phyloP scores from a whole-genome alignment of 2,888 invertebrate species.

The Lordiphosa fenestrarum region DNA sequence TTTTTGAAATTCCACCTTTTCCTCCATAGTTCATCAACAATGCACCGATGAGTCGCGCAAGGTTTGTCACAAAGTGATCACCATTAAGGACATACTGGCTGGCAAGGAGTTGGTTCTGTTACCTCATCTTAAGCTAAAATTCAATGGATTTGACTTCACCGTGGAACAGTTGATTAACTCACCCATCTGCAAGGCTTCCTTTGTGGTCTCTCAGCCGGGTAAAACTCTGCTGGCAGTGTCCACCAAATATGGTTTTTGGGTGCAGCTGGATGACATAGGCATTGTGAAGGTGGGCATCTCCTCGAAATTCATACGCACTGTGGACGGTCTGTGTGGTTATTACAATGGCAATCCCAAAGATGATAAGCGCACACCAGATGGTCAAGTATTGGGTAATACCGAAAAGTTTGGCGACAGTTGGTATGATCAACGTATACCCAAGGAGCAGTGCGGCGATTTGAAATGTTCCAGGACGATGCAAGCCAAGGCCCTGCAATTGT shows the following conservation, averaged over 20 bases:
- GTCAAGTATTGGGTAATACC: constrained; percentile 83
- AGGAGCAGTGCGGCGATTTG: constrained; percentile 82
- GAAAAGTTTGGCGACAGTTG: constrained; percentile 89
- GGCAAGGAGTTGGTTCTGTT: constrained; percentile 81
- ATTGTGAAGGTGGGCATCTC: constrained; percentile 87
- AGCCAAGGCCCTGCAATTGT: constrained; percentile 85
- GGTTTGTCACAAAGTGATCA: constrained; percentile 84
- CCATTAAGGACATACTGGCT: constrained; percentile 83
- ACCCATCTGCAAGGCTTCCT: constrained; percentile 81
- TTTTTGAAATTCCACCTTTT: constrained; percentile 81
- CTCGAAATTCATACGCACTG: constrained; percentile 83
- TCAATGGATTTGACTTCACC: constrained; percentile 84
- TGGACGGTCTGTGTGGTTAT: constrained; percentile 91
- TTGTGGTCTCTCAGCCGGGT: constrained; percentile 86
- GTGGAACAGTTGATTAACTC: constrained; percentile 78
- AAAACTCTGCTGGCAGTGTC: constrained; percentile 86
- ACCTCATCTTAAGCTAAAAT: constrained; percentile 85
- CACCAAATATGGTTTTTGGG: constrained; percentile 86
- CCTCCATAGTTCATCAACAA: constrained; percentile 83
- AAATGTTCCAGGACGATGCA: constrained; percentile 84
- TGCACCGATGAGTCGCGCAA: constrained; percentile 77
- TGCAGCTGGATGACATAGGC: constrained; percentile 86
- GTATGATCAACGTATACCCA: constrained; percentile 81
- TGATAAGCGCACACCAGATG: constrained; percentile 87
- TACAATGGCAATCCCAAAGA: constrained; percentile 85